Evolutionary conservation across 35 echinoderm and acorn worm genomes (phyloP).

Genomic region (Hemicentrotus pulcherrimus): DNA sequence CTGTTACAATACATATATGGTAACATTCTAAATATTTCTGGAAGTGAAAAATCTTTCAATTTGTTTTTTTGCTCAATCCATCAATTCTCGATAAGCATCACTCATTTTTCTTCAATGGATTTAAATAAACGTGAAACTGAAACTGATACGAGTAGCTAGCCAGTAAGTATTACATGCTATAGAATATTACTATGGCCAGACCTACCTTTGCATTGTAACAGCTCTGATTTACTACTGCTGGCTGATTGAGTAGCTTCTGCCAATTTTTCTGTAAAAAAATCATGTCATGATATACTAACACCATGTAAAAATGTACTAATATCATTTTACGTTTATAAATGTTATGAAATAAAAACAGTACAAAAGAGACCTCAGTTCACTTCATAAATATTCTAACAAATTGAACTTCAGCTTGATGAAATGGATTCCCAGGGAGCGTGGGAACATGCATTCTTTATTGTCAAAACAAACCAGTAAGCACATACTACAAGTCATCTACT

Average conservation of each 20-base stretch:
- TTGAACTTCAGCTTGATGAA: neutral
- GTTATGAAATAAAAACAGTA: too few species aligned
- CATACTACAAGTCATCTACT: neutral
- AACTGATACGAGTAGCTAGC: too few species aligned
- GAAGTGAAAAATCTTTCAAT: too few species aligned
- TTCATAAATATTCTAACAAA: neutral
- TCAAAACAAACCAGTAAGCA: neutral
- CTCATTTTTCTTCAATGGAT: too few species aligned
- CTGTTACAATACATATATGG: too few species aligned
- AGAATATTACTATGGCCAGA: neutral
- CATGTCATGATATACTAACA: too few species aligned
- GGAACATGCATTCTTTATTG: neutral
- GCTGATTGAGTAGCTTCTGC: neutral
- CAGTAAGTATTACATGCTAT: neutral
- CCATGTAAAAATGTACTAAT: too few species aligned
- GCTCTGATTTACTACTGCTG: neutral
- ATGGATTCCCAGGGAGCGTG: neutral
- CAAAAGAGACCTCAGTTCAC: neutral
- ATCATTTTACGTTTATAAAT: too few species aligned
- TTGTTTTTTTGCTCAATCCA: too few species aligned
- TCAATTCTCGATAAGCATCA: too few species aligned
- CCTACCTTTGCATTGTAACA: slow-evolving; percentile 3
- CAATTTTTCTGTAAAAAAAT: slow-evolving; percentile 3
- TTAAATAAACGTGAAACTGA: too few species aligned
- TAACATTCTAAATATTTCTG: too few species aligned